Conservation (phyloP, 2,888 invertebrate genomes). For the Torymus tubicola region DNA sequence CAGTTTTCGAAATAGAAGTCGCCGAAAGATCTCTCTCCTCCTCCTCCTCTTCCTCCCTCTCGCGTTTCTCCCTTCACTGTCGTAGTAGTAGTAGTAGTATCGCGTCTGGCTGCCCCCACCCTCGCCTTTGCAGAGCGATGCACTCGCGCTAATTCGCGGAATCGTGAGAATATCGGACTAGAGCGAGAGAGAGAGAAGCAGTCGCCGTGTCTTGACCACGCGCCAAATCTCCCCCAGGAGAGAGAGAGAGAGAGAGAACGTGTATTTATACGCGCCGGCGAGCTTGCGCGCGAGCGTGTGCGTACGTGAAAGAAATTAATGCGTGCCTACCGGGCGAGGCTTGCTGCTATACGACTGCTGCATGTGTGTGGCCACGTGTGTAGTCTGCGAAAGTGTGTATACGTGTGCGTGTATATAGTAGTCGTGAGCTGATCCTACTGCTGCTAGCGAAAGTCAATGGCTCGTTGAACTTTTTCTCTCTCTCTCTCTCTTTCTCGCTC, state of each 20-base stretch:
- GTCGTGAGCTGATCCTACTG: not conserved
- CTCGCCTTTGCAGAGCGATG: slow-evolving; percentile 12
- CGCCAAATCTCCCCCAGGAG: slow-evolving; percentile 62
- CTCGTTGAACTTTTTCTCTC: slow-evolving; percentile 16
- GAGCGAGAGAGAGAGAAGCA: slow-evolving; percentile 60
- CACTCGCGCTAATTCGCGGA: slow-evolving; percentile 63
- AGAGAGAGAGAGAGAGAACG: not conserved
- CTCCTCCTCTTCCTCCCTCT: slow-evolving; percentile 10
- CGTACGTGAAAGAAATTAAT: slow-evolving; percentile 36
- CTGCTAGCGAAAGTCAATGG: slow-evolving; percentile 36
- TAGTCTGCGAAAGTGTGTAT: not conserved
- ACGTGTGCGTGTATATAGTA: slow-evolving; percentile 7
- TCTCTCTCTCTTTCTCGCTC: too few relatives aligned
- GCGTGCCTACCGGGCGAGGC: not conserved
- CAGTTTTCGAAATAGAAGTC: slow-evolving; percentile 70
- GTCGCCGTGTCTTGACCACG: slow-evolving; percentile 69
- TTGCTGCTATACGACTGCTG: not conserved
- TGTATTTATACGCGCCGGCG: slow-evolving; percentile 57
- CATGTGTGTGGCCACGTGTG: slow-evolving; percentile 32
- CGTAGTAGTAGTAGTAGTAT: too few relatives aligned
- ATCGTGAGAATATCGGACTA: slow-evolving; percentile 69
- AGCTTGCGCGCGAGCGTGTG: not conserved
- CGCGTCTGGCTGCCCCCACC: slow-evolving; percentile 22
- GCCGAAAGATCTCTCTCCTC: slow-evolving; percentile 31
- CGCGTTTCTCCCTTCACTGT: not conserved